Evolutionary conservation across 2,797 vertebrate species (phyloP), one percentile per base, ranked within the genome.

Genomic region (Eulemur albifrons): DNA sequence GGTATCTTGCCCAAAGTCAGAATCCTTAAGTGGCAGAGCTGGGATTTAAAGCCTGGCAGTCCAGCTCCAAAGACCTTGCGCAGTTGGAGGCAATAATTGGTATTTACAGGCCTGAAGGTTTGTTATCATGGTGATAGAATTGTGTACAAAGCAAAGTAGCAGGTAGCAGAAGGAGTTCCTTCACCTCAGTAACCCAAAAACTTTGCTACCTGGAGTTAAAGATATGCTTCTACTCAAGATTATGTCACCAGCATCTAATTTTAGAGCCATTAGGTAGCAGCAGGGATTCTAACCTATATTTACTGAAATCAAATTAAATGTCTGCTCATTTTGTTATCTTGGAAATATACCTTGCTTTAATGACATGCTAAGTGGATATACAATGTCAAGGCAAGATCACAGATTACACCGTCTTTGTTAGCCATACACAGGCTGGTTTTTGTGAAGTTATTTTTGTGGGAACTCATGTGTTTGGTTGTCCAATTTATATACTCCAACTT

Each of bases 271-370:
- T 91, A 79, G 43, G 52, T n/a, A 86, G 50, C 93, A 95, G 79
- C 90, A 91, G 94, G 85, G 82, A 85, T 91, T 93, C 95, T 45
- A 93, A 85, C 52, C 79, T 32, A 3, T 93, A 92, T 91, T 96
- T 97, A 92, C 63, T 93, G 86, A 93, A 94, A 93, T 94, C 86
- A 93, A 54, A 79, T 93, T 81, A 96, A 91, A 77, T 32, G 70
- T 54, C 79, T 95, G 80, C 72, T 97, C 21, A 30, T 61, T 86
- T 91, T 93, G 48, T 83, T 52, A 32, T 59, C 61, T 77, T 95
- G 65, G 54, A 96, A 93, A 80, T 87, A 32, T 30, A 61, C 72
- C 50, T 90, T 82, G 61, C 65, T 79, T 90, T 86, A 54, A 81
- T 59, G 25, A 69, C 40, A 21, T 23, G 50, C 35, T 43, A 95